Evolutionary conservation across 2,797 vertebrate genomes (phyloP), one percentile per base, ranked within the genome.

Genomic region (Leuciscus waleckii): DNA sequence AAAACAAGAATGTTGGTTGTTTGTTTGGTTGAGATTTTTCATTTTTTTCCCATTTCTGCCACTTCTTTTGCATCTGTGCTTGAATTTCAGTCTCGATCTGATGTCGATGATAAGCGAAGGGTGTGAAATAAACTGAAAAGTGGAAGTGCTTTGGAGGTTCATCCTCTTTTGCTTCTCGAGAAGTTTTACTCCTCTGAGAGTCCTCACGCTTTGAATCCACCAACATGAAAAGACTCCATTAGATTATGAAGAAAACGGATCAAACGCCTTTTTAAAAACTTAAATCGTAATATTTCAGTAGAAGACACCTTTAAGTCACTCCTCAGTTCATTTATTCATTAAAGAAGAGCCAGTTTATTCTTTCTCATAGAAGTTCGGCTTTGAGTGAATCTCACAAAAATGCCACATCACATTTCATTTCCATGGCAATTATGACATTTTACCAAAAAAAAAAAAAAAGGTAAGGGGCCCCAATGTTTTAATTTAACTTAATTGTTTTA

Each of bases 251-350:
- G 35, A 81, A 69, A 70, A 37, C 8, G 0, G n/a, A 82, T 82
- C 80, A 82, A 46, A 70, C 3, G 1, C 1, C 4, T 61, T 54
- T 41, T 81, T 81, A 11, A 8, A 51, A 43, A 23, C 79, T 17
- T 37, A 70, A 77, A 77, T 19, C 26, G 7, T 17, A 23, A 32
- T 43, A 46, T 71, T 73, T 61, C 80, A 61, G 32, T 23, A 43
- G 3, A 73, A n/a, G 69, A n/a, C 39, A 82, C 68, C 37, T 82
- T 81, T 56, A 81, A 82, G 29, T 82, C 80, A 32, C 35, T 58
- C 35, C 67, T 54, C 49, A 61, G 51, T 61, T 82, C 11, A 61
- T 73, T 43, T 71, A 82, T 82, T 58, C 4, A 61, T 61, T 41
- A 43, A 82, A 71, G 51, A 17, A 29, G 21, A 43, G 37, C 7